These are phyloP conservation scores for Oasisia sp. DNA, from an alignment of 2,888 invertebrate genomes.

Conservation along the genomic window DNA sequence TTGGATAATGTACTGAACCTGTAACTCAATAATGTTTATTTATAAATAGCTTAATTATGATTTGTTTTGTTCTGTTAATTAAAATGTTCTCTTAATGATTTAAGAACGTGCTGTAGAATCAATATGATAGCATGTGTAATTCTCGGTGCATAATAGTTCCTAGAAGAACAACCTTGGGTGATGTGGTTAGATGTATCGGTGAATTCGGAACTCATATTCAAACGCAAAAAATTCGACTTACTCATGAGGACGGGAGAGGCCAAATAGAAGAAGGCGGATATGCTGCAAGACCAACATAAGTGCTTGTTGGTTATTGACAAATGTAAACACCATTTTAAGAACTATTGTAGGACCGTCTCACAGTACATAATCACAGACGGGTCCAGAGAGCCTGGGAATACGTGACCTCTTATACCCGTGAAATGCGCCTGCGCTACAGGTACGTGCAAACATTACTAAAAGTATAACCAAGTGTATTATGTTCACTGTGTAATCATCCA, in stretches of 20 bases:
- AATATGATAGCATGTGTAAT: background rate
- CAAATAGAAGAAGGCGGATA: background rate
- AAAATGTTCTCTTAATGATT: slow-evolving; percentile 7
- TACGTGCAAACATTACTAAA: too few relatives aligned
- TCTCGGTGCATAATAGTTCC: background rate
- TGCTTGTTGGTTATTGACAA: background rate
- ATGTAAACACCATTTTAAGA: background rate
- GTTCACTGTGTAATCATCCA: too few relatives aligned
- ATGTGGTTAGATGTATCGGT: too few relatives aligned
- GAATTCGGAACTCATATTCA: too few relatives aligned
- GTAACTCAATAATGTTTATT: background rate
- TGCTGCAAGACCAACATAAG: background rate
- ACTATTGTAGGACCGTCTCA: background rate
- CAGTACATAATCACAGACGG: background rate
- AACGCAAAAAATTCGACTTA: background rate
- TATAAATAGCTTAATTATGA: background rate
- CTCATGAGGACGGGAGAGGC: background rate
- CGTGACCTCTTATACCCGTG: too few relatives aligned
- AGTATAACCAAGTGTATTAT: too few relatives aligned
- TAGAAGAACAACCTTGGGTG: too few relatives aligned
- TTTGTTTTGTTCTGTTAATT: slow-evolving; percentile 23
- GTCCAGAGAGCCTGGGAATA: too few relatives aligned
- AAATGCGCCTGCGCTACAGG: too few relatives aligned
- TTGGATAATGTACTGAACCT: background rate
- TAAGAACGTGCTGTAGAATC: background rate